phyloP scores from a whole-genome alignment of 1,140 invertebrate species.

The Aplysia californica region DNA sequence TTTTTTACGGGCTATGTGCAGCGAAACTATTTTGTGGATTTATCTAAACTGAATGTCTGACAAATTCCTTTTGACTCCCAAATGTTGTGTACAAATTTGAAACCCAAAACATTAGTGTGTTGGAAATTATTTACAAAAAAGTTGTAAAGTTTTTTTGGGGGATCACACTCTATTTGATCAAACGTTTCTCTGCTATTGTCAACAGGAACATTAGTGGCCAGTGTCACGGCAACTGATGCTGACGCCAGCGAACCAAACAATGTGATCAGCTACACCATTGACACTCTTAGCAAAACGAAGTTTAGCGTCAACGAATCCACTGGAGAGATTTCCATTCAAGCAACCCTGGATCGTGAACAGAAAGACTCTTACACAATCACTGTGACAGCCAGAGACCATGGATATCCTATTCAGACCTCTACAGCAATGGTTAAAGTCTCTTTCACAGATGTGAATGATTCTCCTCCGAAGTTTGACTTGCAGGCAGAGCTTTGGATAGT shows the following conservation, averaged over 20 bases:
- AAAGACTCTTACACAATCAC: neutral
- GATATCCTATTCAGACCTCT: neutral
- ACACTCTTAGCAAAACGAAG: neutral
- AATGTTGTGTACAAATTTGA: too few species aligned
- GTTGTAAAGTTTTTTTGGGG: too few species aligned
- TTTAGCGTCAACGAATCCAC: neutral
- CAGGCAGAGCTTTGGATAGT: too few species aligned
- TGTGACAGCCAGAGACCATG: slow-evolving; percentile 11
- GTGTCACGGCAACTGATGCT: neutral
- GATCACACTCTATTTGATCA: too few species aligned
- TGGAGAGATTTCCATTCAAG: neutral
- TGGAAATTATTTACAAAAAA: too few species aligned
- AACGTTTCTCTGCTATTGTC: too few species aligned
- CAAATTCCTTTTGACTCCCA: too few species aligned
- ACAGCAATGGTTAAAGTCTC: neutral
- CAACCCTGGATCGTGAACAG: neutral
- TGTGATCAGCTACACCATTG: neutral
- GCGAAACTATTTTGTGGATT: too few species aligned
- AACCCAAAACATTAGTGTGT: too few species aligned
- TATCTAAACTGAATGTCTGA: too few species aligned
- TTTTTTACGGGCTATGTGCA: too few species aligned
- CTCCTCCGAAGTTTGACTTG: neutral
- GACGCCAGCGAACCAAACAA: neutral
- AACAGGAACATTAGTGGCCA: neutral
- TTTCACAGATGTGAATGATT: slow-evolving; percentile 7